A percentile compares a stretch with the other conserved stretches of the same genome.
Conservation (phyloP, 2,113 vertebrate species). For the Festucalex cinctus region DNA sequence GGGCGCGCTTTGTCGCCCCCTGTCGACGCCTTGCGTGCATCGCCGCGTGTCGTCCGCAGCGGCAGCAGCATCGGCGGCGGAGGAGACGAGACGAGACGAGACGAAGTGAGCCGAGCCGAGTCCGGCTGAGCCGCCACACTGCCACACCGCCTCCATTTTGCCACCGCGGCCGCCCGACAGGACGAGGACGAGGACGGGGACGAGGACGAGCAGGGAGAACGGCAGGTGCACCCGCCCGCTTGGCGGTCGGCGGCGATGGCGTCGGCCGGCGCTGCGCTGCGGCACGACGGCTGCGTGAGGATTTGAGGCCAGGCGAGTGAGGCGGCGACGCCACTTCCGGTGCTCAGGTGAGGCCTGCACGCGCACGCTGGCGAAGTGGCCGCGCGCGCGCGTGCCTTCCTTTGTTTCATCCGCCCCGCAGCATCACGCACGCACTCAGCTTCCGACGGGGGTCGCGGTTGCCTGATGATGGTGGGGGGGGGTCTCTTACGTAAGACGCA, state of each 20-base stretch:
- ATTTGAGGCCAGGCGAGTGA: neutral
- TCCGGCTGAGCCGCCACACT: neutral
- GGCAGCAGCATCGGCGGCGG: neutral
- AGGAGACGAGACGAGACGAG: neutral
- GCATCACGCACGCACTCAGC: no score
- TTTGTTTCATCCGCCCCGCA: neutral
- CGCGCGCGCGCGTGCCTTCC: neutral
- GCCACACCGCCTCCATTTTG: neutral
- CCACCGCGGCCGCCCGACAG: neutral
- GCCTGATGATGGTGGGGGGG: slow-evolving; percentile 19
- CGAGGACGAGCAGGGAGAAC: neutral
- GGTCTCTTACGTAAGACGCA: slow-evolving; percentile 48
- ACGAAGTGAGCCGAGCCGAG: neutral
- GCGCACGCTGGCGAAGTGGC: neutral
- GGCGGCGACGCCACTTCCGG: neutral
- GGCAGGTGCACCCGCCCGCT: neutral
- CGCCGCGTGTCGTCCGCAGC: neutral
- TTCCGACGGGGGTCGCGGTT: neutral
- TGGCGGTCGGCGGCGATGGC: neutral
- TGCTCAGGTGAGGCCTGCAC: slow-evolving; percentile 1
- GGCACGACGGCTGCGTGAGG: neutral
- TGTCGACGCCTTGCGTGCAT: neutral
- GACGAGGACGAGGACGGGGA: neutral
- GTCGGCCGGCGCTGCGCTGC: neutral
- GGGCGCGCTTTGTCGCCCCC: neutral